These are phyloP conservation scores for Lacanobia wlatinum DNA, from an alignment of 2,888 invertebrate genomes.

Conservation along the genomic window DNA sequence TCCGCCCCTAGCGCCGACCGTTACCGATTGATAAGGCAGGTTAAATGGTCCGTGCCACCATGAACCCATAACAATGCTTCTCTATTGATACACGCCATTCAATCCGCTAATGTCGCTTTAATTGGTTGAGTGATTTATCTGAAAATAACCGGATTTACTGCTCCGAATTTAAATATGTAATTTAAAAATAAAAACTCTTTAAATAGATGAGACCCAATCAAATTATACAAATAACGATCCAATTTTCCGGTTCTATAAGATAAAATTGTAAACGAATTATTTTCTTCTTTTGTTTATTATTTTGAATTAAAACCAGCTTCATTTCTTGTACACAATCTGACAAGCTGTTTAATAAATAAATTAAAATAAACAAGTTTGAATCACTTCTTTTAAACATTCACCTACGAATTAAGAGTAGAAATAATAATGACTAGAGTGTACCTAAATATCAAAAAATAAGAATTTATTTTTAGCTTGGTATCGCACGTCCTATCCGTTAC, in stretches of 20 bases:
- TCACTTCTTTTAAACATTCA: constrained; percentile 6
- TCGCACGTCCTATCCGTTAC: constrained; percentile 53
- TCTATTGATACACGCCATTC: constrained; percentile 85
- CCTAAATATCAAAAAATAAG: constrained; percentile 50
- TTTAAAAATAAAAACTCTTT: constrained; percentile 42
- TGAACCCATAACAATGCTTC: constrained; percentile 81
- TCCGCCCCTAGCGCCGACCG: constrained; percentile 75
- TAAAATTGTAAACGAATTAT: constrained; percentile 20
- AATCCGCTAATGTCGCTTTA: constrained; percentile 87
- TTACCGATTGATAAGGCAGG: constrained; percentile 84
- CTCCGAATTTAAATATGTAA: constrained; percentile 61
- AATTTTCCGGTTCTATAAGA: constrained; percentile 13
- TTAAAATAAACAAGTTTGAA: constrained; percentile 27
- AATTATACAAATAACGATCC: constrained; percentile 28
- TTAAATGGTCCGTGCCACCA: constrained; percentile 85
- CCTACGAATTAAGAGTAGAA: not conserved
- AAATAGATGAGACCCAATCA: constrained; percentile 16
- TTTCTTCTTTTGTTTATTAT: constrained; percentile 36
- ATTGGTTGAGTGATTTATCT: constrained; percentile 86
- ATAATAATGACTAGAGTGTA: constrained; percentile 4
- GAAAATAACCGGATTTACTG: constrained; percentile 72
- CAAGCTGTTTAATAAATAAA: constrained; percentile 1
- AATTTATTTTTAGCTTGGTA: constrained; percentile 51
- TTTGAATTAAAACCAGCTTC: constrained; percentile 30
- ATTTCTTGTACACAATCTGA: constrained; percentile 12